Evolutionary conservation across 35 echinoderm and acorn worm species (phyloP), one percentile per base, ranked within the genome.

Genomic region (Ophioderma brevispina): DNA sequence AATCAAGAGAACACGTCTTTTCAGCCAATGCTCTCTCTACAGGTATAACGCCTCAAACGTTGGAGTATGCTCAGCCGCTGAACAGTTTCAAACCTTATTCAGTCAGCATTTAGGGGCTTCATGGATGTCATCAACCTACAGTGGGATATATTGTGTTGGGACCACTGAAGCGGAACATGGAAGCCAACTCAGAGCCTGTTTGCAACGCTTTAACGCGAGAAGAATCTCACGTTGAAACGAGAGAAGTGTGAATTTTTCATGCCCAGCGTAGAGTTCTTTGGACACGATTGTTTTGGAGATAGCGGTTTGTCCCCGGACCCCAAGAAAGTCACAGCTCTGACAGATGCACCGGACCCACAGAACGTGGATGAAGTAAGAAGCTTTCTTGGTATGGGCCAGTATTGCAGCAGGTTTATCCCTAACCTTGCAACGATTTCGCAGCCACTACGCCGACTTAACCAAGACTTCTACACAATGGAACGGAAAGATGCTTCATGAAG

Each of bases 341-440:
- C 21, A 11, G 46, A 52, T 21, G 46, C 46, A 21, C 46, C 46
- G 21, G 21, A 8, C 8, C 46, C 46, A 21, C 25, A 85, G 32
- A 52, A 21, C 82, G 33, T 31, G 59, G 35, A 33, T 59, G 82
- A 85, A 64, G 39, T 85, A 55, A 50, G 50, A 14, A 85, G 82
- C 59, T 59, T 85, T 35, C 82, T 85, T 85, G 82, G 82, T 59
- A 49, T 85, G 82, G 82, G 32, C 6, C 25, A 59, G 25, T 85
- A 49, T 64, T 85, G 42, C 28, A 49, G 38, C 55, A 30, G 49
- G 35, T 85, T 85, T 50, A 85, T 85, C 30, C 19, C 49, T 1
- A 50, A 49, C 31, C 59, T 85, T 33, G 30, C 82, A 36, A 84
- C 81, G 0, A 28, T 84, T 0, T 40, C 39, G 49, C 13, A 35